phyloP scores from a whole-genome alignment of 2,888 invertebrate species.

The Pachydiplax longipennis region DNA sequence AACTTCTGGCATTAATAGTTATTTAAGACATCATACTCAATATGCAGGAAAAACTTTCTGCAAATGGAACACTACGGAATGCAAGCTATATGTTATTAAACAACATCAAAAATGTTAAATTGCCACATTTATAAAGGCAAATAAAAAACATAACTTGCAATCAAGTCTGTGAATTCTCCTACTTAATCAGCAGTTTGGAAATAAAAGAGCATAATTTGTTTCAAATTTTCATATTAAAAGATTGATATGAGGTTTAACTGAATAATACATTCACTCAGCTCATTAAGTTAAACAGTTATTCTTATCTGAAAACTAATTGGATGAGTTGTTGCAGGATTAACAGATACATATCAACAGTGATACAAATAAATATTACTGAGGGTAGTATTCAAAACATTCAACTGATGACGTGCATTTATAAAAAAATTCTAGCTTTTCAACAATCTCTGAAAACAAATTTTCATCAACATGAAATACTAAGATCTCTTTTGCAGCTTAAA shows the following conservation, averaged over 20 bases:
- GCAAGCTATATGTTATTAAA: slow-evolving; percentile 14
- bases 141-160: slow-evolving; percentile 15
- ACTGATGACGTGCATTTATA: slow-evolving; percentile 27
- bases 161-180: not conserved
- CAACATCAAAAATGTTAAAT: slow-evolving; percentile 17
- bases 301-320: not conserved
- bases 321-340: slow-evolving; percentile 10
- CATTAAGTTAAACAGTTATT: not conserved
- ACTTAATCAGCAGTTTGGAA: not conserved
- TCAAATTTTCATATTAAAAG: not conserved
- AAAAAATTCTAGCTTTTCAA: not conserved
- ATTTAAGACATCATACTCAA: slow-evolving; percentile 1
- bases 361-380: slow-evolving; percentile 8
- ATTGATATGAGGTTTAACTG: not conserved
- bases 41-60: not conserved
- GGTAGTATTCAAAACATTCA: slow-evolving; percentile 5
- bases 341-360: not conserved
- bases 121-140: not conserved
- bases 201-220: slow-evolving; percentile 15
- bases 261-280: slow-evolving; percentile 8
- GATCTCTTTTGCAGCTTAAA: slow-evolving; percentile 18
- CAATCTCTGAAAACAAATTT: slow-evolving; percentile 23
- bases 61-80: slow-evolving; percentile 18
- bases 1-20: slow-evolving; percentile 12
- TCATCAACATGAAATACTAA: slow-evolving; percentile 6